Evolutionary conservation across 2,888 invertebrate genomes (phyloP).

Genomic region (Apamea sordens): DNA sequence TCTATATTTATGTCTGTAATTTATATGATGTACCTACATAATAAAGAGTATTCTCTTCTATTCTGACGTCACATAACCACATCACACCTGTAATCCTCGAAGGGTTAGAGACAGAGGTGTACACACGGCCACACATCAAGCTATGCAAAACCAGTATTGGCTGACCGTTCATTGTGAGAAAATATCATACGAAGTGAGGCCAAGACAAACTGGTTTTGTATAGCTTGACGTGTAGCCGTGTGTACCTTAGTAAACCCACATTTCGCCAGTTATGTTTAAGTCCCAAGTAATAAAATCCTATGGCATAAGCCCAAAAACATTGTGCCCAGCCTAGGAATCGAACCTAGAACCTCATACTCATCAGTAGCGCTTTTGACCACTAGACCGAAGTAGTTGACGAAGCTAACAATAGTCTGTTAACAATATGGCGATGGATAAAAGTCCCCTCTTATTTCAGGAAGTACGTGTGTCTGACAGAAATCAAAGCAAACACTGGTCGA

Average conservation of each 20-base stretch:
- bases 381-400: not conserved
- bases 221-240: too few species aligned
- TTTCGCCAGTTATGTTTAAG: not conserved
- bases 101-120: not conserved
- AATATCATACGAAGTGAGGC: too few species aligned
- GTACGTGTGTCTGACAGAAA: constrained; percentile 14
- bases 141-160: too few species aligned
- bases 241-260: not conserved
- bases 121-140: too few species aligned
- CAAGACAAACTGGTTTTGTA: too few species aligned
- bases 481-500: not conserved
- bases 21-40: too few species aligned
- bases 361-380: not conserved
- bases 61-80: not conserved
- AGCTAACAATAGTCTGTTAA: constrained; percentile 8
- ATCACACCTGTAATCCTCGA: not conserved
- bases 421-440: constrained; percentile 2
- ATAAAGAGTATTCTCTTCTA: too few species aligned
- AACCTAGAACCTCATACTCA: too few species aligned
- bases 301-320: not conserved
- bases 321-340: not conserved
- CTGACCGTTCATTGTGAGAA: too few species aligned
- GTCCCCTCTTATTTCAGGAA: not conserved
- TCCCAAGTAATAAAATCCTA: not conserved
- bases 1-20: too few species aligned